Evolutionary conservation across 2,113 vertebrate species (phyloP).

Genomic region (Tauraco erythrolophus): DNA sequence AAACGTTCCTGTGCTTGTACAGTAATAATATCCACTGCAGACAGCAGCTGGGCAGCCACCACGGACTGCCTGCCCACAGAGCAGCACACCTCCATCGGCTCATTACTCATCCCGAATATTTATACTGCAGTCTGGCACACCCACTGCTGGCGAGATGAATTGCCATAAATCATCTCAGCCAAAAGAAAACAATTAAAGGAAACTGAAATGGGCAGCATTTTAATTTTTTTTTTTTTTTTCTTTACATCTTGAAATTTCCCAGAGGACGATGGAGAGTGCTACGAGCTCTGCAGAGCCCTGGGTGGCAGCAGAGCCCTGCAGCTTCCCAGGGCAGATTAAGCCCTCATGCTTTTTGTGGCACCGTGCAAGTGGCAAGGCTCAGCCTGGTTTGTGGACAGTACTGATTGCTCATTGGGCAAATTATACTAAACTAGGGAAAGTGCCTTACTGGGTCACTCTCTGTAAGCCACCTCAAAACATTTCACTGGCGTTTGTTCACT

Average conservation of each 20-base stretch:
- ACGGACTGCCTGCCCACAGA: background rate
- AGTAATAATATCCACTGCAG: background rate
- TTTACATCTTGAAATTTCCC: background rate
- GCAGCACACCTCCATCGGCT: background rate
- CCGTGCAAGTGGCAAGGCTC: background rate
- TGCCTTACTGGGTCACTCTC: background rate
- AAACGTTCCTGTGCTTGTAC: background rate
- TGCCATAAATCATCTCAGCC: background rate
- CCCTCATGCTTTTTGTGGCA: background rate
- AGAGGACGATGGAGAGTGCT: background rate
- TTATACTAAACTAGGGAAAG: background rate
- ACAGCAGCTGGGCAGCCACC: background rate
- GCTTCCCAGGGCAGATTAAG: background rate
- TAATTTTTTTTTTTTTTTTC: background rate
- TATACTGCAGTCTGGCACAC: background rate
- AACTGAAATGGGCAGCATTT: background rate
- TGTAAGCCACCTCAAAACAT: background rate
- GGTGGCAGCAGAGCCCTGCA: background rate
- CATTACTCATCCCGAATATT: background rate
- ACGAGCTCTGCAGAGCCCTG: background rate
- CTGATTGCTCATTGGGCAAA: background rate
- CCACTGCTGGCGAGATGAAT: background rate
- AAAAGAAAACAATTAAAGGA: background rate
- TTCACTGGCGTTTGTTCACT: background rate
- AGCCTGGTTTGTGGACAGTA: accelerated